A percentile compares a stretch with the other conserved stretches of the same genome.
Evolutionary conservation across 2,797 vertebrate genomes (phyloP).

Genomic region (Oryzias dopingdopingensis): DNA sequence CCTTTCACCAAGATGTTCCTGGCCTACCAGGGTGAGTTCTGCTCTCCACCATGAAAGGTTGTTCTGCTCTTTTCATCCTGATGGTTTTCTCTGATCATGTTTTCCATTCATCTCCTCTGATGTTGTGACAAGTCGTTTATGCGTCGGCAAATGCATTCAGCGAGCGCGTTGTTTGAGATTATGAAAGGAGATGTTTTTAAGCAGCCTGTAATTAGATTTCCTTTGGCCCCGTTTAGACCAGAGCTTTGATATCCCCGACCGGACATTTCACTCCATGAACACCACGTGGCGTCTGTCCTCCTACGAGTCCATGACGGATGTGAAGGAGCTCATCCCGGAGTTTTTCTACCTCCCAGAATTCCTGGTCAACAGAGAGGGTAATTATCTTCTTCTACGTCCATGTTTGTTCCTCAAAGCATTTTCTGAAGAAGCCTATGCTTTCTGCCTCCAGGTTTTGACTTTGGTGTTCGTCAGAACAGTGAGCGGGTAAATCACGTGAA

Average conservation of each 20-base stretch:
- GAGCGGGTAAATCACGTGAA: conserved; percentile 97
- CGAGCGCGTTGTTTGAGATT: conserved; percentile 39
- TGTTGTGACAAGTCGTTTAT: conserved; percentile 59
- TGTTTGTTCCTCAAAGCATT: no score
- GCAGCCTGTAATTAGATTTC: conserved; percentile 67
- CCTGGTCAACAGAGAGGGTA: conserved; percentile 97
- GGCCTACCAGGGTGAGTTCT: conserved; percentile 90
- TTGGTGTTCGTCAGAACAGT: conserved; percentile 95
- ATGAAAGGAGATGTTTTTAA: conserved; percentile 66
- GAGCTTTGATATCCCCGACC: conserved; percentile 99
- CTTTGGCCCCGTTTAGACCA: conserved; percentile 84
- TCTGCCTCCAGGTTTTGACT: conserved; percentile 88
- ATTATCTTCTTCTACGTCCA: background rate
- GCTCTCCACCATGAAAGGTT: conserved; percentile 46
- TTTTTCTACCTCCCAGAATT: conserved; percentile 99
- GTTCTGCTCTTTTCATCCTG: conserved; percentile 26
- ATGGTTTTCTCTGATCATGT: conserved; percentile 41
- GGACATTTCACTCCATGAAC: conserved; percentile 98
- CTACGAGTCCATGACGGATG: conserved; percentile 98
- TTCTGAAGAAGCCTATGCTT: background rate
- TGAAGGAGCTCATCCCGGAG: conserved; percentile 97
- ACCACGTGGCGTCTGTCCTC: conserved; percentile 98
- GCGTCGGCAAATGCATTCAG: conserved; percentile 62
- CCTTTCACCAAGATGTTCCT: conserved; percentile 99
- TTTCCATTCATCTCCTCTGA: conserved; percentile 43